A percentile compares a stretch with the other conserved stretches of the same genome.
Conservation (phyloP, 2,888 invertebrate species). For the Crematogaster levior region DNA sequence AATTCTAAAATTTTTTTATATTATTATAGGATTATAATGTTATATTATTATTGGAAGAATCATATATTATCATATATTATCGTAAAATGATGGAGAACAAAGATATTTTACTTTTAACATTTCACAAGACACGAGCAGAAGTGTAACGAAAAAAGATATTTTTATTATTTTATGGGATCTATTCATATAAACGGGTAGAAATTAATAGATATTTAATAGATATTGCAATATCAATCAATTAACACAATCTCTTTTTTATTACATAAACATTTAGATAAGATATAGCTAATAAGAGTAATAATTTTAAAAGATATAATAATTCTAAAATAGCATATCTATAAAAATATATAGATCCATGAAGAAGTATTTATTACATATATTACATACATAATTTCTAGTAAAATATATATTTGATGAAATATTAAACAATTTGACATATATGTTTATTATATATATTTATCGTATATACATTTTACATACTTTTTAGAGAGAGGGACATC, state of each 20-base stretch:
- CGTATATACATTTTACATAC: not conserved
- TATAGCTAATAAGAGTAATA: no score
- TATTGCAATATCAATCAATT: no score
- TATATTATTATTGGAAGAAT: not conserved
- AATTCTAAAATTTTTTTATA: not conserved
- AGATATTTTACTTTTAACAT: conserved; percentile 1
- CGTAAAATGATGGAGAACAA: not conserved
- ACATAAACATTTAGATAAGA: not conserved
- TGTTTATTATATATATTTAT: not conserved
- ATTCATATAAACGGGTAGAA: not conserved
- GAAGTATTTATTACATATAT: no score
- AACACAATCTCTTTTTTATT: not conserved
- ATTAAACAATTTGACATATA: not conserved
- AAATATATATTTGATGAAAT: conserved; percentile 1
- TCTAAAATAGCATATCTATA: not conserved
- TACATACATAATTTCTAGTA: not conserved
- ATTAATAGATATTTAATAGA: not conserved
- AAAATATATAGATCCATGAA: not conserved
- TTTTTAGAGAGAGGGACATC: conserved; percentile 10
- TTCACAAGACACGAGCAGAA: not conserved
- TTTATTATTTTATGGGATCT: not conserved
- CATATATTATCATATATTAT: not conserved
- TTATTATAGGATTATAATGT: not conserved
- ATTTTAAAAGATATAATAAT: no score
- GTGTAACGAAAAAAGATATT: not conserved